phyloP scores from a whole-genome alignment of 2,113 vertebrate species.

The Nycticorax nycticorax region DNA sequence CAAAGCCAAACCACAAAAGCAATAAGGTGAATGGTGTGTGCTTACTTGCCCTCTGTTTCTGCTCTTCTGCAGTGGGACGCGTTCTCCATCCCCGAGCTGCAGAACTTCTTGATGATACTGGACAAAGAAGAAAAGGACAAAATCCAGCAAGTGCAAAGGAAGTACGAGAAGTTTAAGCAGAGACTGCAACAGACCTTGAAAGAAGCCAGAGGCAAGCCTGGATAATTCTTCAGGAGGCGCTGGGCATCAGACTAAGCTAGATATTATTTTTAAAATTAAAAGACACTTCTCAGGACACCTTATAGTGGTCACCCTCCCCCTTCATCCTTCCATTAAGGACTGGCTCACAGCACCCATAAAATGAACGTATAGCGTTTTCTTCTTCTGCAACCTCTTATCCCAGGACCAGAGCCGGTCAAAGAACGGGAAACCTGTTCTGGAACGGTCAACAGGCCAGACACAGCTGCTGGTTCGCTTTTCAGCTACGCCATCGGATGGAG shows the following conservation, averaged over 20 bases:
- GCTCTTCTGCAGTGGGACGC: conserved; percentile 87
- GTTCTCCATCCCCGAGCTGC: conserved; percentile 94
- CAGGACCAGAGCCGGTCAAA: background rate
- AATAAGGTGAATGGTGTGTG: background rate
- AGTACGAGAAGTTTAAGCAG: conserved; percentile 82
- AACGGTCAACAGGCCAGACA: background rate
- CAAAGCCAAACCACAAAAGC: background rate
- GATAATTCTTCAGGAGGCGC: conserved; percentile 60
- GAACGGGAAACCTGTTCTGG: background rate
- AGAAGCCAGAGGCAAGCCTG: conserved; percentile 76
- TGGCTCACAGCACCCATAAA: background rate
- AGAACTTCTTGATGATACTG: conserved; percentile 95
- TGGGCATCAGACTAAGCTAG: conserved; percentile 36
- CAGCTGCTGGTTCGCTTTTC: background rate
- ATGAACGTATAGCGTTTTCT: background rate
- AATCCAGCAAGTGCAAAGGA: conserved; percentile 85
- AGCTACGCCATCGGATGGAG: background rate
- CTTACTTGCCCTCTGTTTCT: background rate
- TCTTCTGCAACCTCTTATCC: background rate
- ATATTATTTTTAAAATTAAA: conserved; percentile 55
- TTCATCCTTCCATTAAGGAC: background rate
- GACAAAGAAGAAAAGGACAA: conserved; percentile 92
- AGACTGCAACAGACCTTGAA: conserved; percentile 84
- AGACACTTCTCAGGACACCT: conserved; percentile 76
- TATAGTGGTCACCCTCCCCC: background rate